A percentile compares a stretch with the other conserved stretches of the same genome.
Conservation (phyloP, 2,113 vertebrate genomes). For the Dunckerocampus dactyliophorus region DNA sequence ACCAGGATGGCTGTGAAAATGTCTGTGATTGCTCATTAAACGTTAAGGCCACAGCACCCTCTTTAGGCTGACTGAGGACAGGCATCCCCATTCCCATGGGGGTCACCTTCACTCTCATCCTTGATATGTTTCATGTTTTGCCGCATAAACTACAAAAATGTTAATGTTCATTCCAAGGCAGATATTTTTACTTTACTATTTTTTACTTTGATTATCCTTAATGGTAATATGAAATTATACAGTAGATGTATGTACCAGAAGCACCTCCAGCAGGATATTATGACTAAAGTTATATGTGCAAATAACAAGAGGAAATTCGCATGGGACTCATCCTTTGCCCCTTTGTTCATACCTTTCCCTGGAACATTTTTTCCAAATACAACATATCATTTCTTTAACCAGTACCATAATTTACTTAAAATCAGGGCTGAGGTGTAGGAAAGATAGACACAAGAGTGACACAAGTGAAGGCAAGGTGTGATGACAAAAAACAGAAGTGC, state of each 20-base stretch:
- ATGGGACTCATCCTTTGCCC: conserved; percentile 1
- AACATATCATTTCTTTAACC: conserved; percentile 21
- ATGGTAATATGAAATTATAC: no score
- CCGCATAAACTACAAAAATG: not conserved
- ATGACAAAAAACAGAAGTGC: conserved; percentile 12
- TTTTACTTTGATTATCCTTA: no score
- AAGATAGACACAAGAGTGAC: conserved; percentile 16
- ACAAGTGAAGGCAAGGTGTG: conserved; percentile 27
- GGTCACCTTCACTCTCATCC: conserved; percentile 22
- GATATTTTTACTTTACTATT: no score
- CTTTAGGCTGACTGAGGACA: conserved; percentile 58
- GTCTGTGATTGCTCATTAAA: conserved; percentile 64
- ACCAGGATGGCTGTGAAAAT: conserved; percentile 39
- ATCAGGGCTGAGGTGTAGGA: not conserved
- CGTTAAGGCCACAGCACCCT: conserved; percentile 74
- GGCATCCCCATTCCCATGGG: conserved; percentile 22
- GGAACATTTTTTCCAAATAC: conserved; percentile 36
- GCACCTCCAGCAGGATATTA: no score
- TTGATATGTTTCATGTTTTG: not conserved
- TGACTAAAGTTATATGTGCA: no score
- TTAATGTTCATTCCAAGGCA: not conserved
- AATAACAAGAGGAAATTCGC: not conserved
- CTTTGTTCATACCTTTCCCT: conserved; percentile 9
- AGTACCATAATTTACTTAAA: not conserved
- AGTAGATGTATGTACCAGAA: no score